Percentiles rank a stretch among this genome's conserved stretches.
These are phyloP conservation scores for Falco concolor DNA, from an alignment of 2,797 vertebrate species.

Conservation along the genomic window DNA sequence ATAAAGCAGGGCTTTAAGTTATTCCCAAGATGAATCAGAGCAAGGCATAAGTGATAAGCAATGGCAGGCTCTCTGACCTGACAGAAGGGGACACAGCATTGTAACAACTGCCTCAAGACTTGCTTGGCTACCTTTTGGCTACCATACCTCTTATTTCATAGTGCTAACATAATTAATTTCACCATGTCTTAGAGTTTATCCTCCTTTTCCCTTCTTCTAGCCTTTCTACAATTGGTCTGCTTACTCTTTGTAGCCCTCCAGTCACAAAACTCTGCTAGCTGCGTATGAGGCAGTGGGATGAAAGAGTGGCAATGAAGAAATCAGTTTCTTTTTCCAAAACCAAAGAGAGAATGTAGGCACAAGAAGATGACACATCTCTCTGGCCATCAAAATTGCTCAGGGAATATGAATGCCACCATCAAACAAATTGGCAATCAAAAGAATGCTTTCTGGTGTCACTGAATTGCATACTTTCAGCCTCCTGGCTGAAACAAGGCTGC, in stretches of 20 bases:
- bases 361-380: background rate
- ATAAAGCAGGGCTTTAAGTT: background rate
- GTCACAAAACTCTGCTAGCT: background rate
- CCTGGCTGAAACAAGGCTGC: background rate
- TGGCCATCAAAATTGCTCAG: background rate
- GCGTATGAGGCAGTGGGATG: background rate
- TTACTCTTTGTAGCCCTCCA: background rate
- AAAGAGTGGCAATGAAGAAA: background rate
- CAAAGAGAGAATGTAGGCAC: background rate
- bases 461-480: background rate
- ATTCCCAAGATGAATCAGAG: background rate
- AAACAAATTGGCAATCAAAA: background rate
- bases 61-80: background rate
- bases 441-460: background rate
- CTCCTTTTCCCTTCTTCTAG: background rate
- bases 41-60: background rate
- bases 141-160: background rate
- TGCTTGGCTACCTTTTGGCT: background rate
- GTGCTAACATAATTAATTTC: background rate
- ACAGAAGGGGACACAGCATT: background rate
- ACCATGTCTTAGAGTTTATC: background rate
- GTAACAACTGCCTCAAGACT: background rate
- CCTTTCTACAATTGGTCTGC: background rate
- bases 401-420: background rate
- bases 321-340: background rate